Base-by-base conservation (phyloP, 2,113 vertebrate genomes). In the Saccopteryx leptura region DNA sequence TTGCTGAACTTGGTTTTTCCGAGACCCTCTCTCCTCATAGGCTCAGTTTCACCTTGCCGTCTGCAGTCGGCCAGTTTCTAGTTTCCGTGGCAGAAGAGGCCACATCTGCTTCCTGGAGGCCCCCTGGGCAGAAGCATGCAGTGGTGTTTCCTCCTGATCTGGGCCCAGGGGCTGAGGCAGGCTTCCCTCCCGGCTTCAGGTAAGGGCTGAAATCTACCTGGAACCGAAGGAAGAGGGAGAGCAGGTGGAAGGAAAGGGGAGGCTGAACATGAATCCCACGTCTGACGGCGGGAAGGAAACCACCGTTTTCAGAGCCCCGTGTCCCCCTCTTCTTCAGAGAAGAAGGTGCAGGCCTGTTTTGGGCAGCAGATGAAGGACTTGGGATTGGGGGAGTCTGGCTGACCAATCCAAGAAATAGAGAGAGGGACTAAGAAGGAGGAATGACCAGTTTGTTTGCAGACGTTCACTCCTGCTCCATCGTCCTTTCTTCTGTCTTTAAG, bases 1-100 rank as follows among this genome's bases (percentile, higher is more conserved):
- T 95, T 90, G 89, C 93, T 93, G 81, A 96, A 60, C 60, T 96
- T 48, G 39, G 60, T 95, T 92, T 96, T 98, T 96, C 96, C 91
- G 10, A 97, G 96, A 96, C 92, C 90, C 92, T 95, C 61, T 90
- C n/a, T 81, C 24, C 48, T 87, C 69, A 23, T 4, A 80, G 31
- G 88, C 54, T 95, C 9, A 4, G 91, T 93, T 94, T 95, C 76
- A 24, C 39, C 60, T 65, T 56, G 33, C 54, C 89, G 89, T 12
- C 88, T 88, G 88, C 33, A 39, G 78, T 39, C 7, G 26, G 74
- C 88, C 90, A 52, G 92, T 92, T 96, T 96, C 88, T 88, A 52
- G 92, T 92, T 96, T 96, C 82, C 0, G 94, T 80, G 58, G 69
- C 88, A 95, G 93, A 82, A 82, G 88, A 91, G 97, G 94, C 91